A percentile compares a stretch with the other conserved stretches of the same genome.
Evolutionary conservation across 2,888 invertebrate genomes (phyloP).

Genomic region (Coelopa pilipes): DNA sequence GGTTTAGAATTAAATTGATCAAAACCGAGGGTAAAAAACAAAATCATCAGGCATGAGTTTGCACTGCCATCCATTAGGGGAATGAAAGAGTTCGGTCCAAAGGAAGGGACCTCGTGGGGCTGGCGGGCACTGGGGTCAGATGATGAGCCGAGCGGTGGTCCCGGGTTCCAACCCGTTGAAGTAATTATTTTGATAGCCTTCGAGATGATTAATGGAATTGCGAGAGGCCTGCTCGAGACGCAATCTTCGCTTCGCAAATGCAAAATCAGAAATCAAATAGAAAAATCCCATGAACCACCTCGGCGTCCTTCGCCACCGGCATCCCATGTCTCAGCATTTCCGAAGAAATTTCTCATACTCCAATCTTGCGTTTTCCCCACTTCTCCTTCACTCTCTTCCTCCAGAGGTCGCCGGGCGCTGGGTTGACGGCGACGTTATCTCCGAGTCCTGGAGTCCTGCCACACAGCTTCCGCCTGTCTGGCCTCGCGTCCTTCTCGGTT

Average conservation of each 20-base stretch:
- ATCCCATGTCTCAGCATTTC: too few species aligned
- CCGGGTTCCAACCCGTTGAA: too few species aligned
- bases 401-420: neutral
- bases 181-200: neutral
- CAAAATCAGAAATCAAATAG: neutral
- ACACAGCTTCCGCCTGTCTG: neutral
- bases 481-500: neutral
- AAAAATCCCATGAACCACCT: neutral
- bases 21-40: too few species aligned
- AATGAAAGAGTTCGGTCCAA: too few species aligned
- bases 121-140: too few species aligned
- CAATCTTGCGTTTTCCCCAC: neutral
- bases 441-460: neutral
- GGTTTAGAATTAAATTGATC: too few species aligned
- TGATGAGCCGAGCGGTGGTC: too few species aligned
- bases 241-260: neutral
- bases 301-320: neutral
- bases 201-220: conserved; percentile 7
- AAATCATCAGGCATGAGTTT: too few species aligned
- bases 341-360: neutral
- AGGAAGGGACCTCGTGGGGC: too few species aligned
- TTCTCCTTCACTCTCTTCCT: neutral
- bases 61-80: too few species aligned
- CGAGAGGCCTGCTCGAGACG: neutral
- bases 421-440: neutral